Evolutionary conservation across 2,888 invertebrate species (phyloP), one percentile per base, ranked within the genome.

Genomic region (Cerceris ruficornis): DNA sequence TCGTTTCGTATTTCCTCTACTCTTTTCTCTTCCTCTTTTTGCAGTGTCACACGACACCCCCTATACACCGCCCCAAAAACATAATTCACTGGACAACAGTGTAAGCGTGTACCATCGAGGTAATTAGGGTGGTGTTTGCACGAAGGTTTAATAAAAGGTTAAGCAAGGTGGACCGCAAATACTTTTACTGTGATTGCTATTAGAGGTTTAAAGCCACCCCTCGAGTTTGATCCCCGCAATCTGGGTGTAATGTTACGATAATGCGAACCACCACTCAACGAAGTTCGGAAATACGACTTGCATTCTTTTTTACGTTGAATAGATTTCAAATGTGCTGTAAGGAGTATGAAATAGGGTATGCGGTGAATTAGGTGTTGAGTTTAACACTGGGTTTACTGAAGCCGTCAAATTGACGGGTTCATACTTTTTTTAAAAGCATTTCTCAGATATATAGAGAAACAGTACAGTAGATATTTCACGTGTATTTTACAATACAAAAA

Each of bases 41-140:
- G 52, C 77, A 42, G 57, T 60, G 85, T 83, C 72, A 83, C 81
- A 76, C 72, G 87, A 86, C 84, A 86, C 86, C 78, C 81, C 66
- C 61, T 71, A 69, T 67, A 69, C 73, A 67, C 80, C 72, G 73
- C 61, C 76, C 69, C 28, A 28, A 72, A 75, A 78, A 81, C 55
- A 70, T 80, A 84, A 83, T 86, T 75, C 81, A 58, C 54, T 79
- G 66, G 60, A 81, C 72, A 73, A 76, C 46, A 72, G 66, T 15
- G 71, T 65, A 60, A 68, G 67, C 75, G 70, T 61, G 76, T 69
- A 67, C 41, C 74, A 49, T 43, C 55, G 64, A 39, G 62, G 72
- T 86, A 87, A 87, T 87, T 86, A 87, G 87, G 85, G 83, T 85
- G 84, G 75, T 81, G 70, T 78, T 82, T 80, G 77, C 80, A 76